Conservation (phyloP, 2,113 vertebrate species). For the Hemiprocne comata region DNA sequence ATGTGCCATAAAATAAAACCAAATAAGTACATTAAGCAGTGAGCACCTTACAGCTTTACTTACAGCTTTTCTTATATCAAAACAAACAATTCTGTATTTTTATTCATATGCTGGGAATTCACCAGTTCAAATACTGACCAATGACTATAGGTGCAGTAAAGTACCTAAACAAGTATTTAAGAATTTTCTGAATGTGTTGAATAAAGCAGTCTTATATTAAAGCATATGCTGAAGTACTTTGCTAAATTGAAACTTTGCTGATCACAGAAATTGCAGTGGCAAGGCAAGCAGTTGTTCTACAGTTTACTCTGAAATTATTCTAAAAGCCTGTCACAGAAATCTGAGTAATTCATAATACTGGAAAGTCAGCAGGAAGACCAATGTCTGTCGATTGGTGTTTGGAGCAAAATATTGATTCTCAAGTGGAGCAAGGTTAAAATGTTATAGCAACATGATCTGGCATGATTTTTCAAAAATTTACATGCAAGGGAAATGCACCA, state of each 20-base stretch:
- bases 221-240: not conserved
- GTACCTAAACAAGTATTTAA: not conserved
- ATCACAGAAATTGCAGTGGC: not conserved
- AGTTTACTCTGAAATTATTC: not conserved
- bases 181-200: not conserved
- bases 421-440: conserved; percentile 32
- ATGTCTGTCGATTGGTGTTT: conserved; percentile 7
- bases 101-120: not conserved
- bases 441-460: conserved; percentile 31
- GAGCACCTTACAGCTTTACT: not conserved
- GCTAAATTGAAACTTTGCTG: not conserved
- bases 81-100: not conserved
- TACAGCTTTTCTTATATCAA: not conserved
- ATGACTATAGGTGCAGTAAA: not conserved
- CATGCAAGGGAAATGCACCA: conserved; percentile 4
- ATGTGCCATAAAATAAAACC: not conserved
- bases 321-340: conserved; percentile 1
- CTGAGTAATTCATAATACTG: not conserved
- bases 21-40: not conserved
- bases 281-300: not conserved
- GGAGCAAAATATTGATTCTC: conserved; percentile 19
- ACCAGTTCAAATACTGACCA: not conserved
- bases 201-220: not conserved
- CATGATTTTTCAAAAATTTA: conserved; percentile 32
- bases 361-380: conserved; percentile 41